Evolutionary conservation across 2,797 vertebrate genomes (phyloP), one percentile per base, ranked within the genome.

Genomic region (Gobionotothen gibberifrons): DNA sequence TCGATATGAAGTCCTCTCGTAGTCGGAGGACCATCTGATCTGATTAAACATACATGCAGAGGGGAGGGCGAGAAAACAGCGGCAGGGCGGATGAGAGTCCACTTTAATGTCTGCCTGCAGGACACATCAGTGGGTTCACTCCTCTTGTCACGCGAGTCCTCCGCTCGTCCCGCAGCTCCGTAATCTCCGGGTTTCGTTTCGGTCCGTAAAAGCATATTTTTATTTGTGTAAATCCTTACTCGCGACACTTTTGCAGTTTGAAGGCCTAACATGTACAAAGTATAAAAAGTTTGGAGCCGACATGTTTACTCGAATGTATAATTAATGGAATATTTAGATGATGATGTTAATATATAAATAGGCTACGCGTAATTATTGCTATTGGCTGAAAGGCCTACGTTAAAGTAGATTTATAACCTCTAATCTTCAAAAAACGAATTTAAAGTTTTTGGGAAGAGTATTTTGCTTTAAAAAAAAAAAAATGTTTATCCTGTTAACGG

Each of bases 41-140:
- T 89, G 90, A 93, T 94, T 88, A 93, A 93, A 90, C 84, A 92
- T 91, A 68, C 71, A 85, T 90, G 87, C 72, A 59, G 15, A 85
- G 69, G 69, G 83, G 76, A 70, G 84, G 74, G 71, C 73, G 74
- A 76, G 71, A 77, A 58, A 69, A 48, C 46, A 89, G 84, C 48
- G 76, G 72, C 88, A 89, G 86, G 83, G 81, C 79, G 92, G 82
- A 90, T 90, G 92, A 90, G 81, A 63, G 74, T 58, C 57, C 51
- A 44, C 46, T 69, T 44, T 62, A 43, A 48, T 53, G 61, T 68
- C 52, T 55, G 69, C 61, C 81, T 70, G 69, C 66, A 26, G 77
- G 77, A 74, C 82, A 56, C 5, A 47, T 82, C 53, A 57, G 12
- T 40, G 61, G 40, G 71, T 68, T 52, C 66, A 3, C 61, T 71